These are phyloP conservation scores for Dermolepida albohirtum DNA, from an alignment of 2,888 invertebrate genomes.

Conservation along the genomic window DNA sequence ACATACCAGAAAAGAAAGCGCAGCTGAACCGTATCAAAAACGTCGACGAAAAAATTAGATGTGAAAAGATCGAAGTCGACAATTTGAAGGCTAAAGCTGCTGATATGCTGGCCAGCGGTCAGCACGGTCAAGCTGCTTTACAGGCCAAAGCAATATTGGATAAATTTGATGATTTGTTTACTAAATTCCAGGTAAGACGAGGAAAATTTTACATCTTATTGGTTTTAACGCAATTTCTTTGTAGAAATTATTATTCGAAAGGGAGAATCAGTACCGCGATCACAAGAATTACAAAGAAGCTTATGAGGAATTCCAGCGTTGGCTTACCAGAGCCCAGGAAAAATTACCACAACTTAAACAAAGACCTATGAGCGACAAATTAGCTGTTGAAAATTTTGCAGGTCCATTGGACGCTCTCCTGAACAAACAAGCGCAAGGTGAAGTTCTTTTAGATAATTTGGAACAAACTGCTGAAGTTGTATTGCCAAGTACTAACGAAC, in stretches of 20 bases:
- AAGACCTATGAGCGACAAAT: constrained; percentile 84
- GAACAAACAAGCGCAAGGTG: constrained; percentile 92
- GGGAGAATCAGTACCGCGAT: constrained; percentile 89
- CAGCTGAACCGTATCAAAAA: constrained; percentile 88
- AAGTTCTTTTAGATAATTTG: constrained; percentile 85
- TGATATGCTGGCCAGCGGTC: constrained; percentile 88
- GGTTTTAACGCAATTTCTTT: constrained; percentile 43
- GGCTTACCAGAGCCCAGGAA: constrained; percentile 89
- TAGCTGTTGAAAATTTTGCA: constrained; percentile 89
- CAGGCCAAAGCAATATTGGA: constrained; percentile 88
- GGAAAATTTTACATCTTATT: constrained; percentile 3
- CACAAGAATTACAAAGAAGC: constrained; percentile 92
- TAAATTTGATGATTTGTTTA: constrained; percentile 83
- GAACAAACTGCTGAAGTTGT: constrained; percentile 90
- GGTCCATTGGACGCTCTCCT: constrained; percentile 87
- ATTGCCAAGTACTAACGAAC: constrained; percentile 82
- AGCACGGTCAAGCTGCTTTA: constrained; percentile 84
- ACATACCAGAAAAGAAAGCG: constrained; percentile 86
- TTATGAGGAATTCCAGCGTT: constrained; percentile 88
- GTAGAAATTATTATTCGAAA: constrained; percentile 76
- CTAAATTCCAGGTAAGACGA: constrained; percentile 74
- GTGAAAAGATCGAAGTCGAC: constrained; percentile 92
- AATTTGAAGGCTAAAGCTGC: constrained; percentile 84
- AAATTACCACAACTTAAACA: constrained; percentile 90
- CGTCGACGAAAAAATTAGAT: constrained; percentile 87